phyloP scores from a whole-genome alignment of 2,113 vertebrate species.

The Pagrus major region DNA sequence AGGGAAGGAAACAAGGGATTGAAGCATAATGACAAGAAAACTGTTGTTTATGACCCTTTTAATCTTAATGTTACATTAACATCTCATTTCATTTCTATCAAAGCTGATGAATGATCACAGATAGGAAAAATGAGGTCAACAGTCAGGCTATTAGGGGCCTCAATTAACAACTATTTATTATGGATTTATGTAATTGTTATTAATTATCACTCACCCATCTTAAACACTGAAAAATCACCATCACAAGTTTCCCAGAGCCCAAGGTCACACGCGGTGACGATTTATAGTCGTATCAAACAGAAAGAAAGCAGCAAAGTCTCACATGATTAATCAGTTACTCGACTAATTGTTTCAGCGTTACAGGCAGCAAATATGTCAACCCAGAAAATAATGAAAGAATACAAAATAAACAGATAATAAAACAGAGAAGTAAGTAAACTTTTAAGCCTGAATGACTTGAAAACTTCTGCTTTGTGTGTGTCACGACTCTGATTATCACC shows the following conservation, averaged over 20 bases:
- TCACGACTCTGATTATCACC: no score
- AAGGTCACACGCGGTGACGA: no score
- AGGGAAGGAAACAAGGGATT: not conserved
- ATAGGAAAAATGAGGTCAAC: not conserved
- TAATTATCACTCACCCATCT: not conserved
- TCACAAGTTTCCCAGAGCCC: not conserved
- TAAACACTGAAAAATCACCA: not conserved
- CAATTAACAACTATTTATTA: not conserved
- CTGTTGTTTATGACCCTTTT: not conserved
- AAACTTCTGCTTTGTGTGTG: no score
- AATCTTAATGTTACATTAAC: no score
- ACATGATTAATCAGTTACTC: not conserved
- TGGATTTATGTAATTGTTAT: no score
- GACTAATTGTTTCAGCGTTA: not conserved
- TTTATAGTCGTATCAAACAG: not conserved
- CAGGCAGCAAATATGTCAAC: not conserved
- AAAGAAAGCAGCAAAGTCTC: not conserved
- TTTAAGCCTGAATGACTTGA: no score
- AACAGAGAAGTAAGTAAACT: no score
- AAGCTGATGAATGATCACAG: not conserved
- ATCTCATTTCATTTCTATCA: not conserved
- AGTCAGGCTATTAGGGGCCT: not conserved
- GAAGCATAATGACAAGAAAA: not conserved
- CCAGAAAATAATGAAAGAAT: no score
- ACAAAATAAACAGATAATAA: not conserved